Conservation (phyloP, 2,113 vertebrate species). For the Myotis davidii region DNA sequence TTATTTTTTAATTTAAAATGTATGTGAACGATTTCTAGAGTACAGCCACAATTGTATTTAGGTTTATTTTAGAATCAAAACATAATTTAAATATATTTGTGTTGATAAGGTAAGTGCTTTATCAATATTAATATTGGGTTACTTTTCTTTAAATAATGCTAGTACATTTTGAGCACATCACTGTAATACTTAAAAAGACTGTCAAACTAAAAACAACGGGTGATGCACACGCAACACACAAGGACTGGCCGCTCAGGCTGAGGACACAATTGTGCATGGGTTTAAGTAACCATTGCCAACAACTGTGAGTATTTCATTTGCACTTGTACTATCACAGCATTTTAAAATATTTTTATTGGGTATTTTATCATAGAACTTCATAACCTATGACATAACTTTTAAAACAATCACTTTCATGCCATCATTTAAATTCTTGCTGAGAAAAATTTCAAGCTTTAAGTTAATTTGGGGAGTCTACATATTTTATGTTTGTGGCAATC, state of each 20-base stretch:
- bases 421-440: background rate
- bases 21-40: background rate
- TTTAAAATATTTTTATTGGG: background rate
- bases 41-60: slow-evolving; percentile 32
- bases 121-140: slow-evolving; percentile 50
- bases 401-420: background rate
- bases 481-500: slow-evolving; percentile 19
- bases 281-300: background rate
- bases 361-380: background rate
- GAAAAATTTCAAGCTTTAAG: slow-evolving; percentile 7
- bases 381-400: background rate
- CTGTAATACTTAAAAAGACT: slow-evolving; percentile 2
- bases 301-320: background rate
- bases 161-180: slow-evolving; percentile 71
- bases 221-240: background rate
- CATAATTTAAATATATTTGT: slow-evolving; percentile 61
- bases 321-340: background rate
- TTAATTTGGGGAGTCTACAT: background rate
- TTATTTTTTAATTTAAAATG: slow-evolving; percentile 69
- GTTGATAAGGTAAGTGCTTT: slow-evolving; percentile 64
- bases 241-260: too few species aligned
- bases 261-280: background rate
- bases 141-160: slow-evolving; percentile 62
- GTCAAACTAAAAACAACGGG: background rate
- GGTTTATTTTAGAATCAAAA: slow-evolving; percentile 67